phyloP scores from a whole-genome alignment of 2,888 invertebrate species.

The Trachelus iudaicus region DNA sequence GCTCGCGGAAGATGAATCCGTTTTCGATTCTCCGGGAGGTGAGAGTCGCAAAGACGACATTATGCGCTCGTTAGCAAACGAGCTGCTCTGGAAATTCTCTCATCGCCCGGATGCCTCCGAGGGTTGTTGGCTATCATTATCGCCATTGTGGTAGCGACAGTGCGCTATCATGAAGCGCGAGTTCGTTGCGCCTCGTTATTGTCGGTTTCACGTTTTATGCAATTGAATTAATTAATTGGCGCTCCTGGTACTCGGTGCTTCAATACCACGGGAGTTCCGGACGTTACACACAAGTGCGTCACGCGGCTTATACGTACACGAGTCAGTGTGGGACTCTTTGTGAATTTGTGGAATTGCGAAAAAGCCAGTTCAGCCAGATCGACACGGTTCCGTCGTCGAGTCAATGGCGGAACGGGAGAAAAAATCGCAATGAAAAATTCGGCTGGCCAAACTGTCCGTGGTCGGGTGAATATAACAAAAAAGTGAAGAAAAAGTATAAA shows the following conservation, averaged over 20 bases:
- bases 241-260: conserved; percentile 17
- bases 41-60: not conserved
- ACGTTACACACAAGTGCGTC: not conserved
- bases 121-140: not conserved
- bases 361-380: not conserved
- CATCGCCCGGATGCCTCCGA: not conserved
- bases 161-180: conserved; percentile 9
- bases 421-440: not conserved
- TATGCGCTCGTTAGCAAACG: not conserved
- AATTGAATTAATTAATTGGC: conserved; percentile 54
- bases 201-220: conserved; percentile 40
- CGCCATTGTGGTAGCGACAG: not conserved
- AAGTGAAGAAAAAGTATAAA: not conserved
- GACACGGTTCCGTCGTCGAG: not conserved
- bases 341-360: not conserved
- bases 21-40: not conserved
- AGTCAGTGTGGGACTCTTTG: not conserved
- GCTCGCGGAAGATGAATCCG: not conserved
- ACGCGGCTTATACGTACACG: not conserved
- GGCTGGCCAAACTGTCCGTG: not conserved
- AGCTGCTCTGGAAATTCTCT: not conserved
- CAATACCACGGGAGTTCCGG: not conserved
- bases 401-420: not conserved
- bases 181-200: conserved; percentile 30
- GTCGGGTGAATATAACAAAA: not conserved